These are phyloP conservation scores for Typhlomys cinereus DNA, from an alignment of 2,113 vertebrate species.

Conservation along the genomic window DNA sequence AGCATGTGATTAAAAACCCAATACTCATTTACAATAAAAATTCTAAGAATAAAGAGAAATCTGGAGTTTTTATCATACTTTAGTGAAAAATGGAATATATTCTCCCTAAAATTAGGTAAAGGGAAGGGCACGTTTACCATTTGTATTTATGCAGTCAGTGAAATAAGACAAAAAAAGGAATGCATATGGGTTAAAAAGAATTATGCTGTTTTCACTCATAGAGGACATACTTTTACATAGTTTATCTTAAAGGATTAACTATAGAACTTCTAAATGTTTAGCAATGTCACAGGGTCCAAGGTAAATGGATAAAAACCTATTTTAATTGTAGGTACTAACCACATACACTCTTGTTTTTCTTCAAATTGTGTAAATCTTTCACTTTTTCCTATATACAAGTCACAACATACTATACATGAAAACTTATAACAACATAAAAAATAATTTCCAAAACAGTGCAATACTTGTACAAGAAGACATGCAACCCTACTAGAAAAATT, in stretches of 20 bases:
- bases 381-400: not conserved
- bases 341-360: too few species aligned
- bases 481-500: not conserved
- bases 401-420: not conserved
- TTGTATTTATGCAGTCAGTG: not conserved
- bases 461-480: not conserved
- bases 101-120: not conserved
- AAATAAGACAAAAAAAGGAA: not conserved
- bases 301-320: not conserved
- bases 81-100: not conserved
- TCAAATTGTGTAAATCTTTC: too few species aligned
- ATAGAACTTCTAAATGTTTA: not conserved
- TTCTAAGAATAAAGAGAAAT: not conserved
- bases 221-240: not conserved
- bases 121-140: not conserved
- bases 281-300: not conserved
- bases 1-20: not conserved
- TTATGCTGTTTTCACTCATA: not conserved
- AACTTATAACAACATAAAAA: not conserved
- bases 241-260: not conserved
- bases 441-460: not conserved
- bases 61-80: not conserved
- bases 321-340: too few species aligned
- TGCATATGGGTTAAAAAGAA: not conserved
- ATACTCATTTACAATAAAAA: not conserved